These are phyloP conservation scores for Chrysemys picta DNA, from an alignment of 2,113 vertebrate species.

Conservation along the genomic window DNA sequence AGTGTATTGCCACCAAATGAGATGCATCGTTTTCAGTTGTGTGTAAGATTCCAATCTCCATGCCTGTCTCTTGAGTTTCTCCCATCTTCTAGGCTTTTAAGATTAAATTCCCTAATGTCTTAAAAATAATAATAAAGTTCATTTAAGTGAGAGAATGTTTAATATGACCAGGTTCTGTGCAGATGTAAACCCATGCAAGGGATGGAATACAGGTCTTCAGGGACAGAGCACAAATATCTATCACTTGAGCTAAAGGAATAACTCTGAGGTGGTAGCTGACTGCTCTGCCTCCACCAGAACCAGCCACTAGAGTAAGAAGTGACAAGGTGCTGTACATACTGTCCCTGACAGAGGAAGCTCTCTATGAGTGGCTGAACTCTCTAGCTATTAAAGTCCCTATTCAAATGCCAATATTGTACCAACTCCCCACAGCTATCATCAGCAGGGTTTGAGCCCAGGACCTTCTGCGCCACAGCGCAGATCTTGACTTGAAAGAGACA, in stretches of 20 bases:
- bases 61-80: not conserved
- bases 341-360: not conserved
- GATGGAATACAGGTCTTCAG: not conserved
- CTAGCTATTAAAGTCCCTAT: too few species aligned
- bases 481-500: too few species aligned
- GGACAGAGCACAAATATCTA: not conserved
- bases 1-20: not conserved
- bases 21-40: not conserved
- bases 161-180: not conserved
- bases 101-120: not conserved
- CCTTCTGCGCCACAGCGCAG: not conserved
- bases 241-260: not conserved
- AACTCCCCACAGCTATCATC: too few species aligned
- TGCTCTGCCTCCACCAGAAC: not conserved
- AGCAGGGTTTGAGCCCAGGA: not conserved
- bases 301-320: not conserved
- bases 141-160: not conserved
- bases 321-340: not conserved
- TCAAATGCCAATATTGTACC: too few species aligned
- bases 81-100: not conserved
- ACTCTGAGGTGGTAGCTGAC: not conserved
- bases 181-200: not conserved
- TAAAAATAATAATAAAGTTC: not conserved
- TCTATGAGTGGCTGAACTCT: too few species aligned
- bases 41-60: constrained; percentile 5